Percentiles rank a stretch among this genome's conserved stretches.
Evolutionary conservation across 2,888 invertebrate species (phyloP).

Genomic region (Poecilobothrus nobilitatus): DNA sequence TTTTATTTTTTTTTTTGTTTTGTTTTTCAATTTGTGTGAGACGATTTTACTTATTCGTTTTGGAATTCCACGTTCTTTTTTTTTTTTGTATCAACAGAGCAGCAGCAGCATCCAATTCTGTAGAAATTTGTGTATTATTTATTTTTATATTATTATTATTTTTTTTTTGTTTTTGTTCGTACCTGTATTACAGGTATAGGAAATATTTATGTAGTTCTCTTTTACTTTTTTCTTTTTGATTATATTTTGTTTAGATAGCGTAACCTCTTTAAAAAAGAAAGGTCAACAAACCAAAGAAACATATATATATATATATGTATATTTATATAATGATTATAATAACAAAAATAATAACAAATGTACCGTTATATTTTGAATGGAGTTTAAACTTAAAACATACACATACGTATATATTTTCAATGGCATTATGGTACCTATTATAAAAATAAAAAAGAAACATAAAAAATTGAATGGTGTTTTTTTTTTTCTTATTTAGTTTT

Average conservation of each 20-base stretch:
- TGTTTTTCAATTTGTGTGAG: too few relatives aligned
- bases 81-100: not conserved
- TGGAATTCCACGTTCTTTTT: not conserved
- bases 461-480: too few relatives aligned
- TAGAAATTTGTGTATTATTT: not conserved
- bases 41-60: not conserved
- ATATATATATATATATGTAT: not conserved
- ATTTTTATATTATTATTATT: too few relatives aligned
- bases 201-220: not conserved
- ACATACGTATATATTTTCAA: too few relatives aligned
- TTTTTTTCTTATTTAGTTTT: too few relatives aligned
- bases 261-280: slow-evolving; percentile 5
- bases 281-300: not conserved
- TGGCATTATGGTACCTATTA: too few relatives aligned
- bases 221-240: not conserved
- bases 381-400: not conserved
- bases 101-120: not conserved
- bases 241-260: not conserved
- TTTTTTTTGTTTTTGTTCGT: not conserved
- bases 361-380: not conserved
- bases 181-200: slow-evolving; percentile 4
- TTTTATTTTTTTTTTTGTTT: not conserved
- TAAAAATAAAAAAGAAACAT: too few relatives aligned
- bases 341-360: not conserved
- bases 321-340: not conserved